phyloP scores from a whole-genome alignment of 2,797 vertebrate genomes.

The Bufotes viridis region DNA sequence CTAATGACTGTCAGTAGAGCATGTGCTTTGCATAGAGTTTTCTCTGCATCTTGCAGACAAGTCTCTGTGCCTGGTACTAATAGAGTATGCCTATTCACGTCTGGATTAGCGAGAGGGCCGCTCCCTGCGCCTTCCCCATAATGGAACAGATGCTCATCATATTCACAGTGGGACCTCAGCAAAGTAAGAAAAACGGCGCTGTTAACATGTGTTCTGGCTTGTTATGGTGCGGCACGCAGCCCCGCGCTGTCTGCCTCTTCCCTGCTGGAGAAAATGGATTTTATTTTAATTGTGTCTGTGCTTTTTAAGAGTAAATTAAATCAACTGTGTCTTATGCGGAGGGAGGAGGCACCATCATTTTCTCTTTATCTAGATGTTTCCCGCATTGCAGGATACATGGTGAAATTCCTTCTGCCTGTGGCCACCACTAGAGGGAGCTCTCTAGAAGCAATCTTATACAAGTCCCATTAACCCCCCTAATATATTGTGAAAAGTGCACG shows the following conservation, averaged over 20 bases:
- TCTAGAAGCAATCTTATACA: neutral
- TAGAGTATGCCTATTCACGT: slow-evolving; percentile 52
- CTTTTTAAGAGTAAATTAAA: slow-evolving; percentile 8
- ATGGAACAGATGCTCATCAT: slow-evolving; percentile 55
- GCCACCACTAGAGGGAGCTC: neutral
- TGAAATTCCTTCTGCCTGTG: no score
- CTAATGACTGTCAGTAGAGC: neutral
- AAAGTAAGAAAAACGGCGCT: slow-evolving; percentile 40
- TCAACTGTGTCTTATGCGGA: neutral
- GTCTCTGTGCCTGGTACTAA: slow-evolving; percentile 7
- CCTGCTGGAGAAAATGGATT: slow-evolving; percentile 9
- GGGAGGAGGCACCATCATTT: no score
- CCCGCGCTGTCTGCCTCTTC: neutral
- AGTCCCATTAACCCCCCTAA: no score
- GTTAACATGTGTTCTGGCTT: slow-evolving; percentile 32
- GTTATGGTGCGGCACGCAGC: neutral
- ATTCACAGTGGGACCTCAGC: slow-evolving; percentile 52
- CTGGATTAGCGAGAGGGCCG: slow-evolving; percentile 47
- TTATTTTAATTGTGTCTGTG: slow-evolving; percentile 23
- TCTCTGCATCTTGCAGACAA: neutral
- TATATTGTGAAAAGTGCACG: no score
- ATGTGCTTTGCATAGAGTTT: neutral
- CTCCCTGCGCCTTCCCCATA: slow-evolving; percentile 22
- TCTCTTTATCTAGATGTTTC: neutral
- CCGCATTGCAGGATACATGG: neutral